phyloP scores from a whole-genome alignment of 2,113 vertebrate genomes.

The Noturus placidus region DNA sequence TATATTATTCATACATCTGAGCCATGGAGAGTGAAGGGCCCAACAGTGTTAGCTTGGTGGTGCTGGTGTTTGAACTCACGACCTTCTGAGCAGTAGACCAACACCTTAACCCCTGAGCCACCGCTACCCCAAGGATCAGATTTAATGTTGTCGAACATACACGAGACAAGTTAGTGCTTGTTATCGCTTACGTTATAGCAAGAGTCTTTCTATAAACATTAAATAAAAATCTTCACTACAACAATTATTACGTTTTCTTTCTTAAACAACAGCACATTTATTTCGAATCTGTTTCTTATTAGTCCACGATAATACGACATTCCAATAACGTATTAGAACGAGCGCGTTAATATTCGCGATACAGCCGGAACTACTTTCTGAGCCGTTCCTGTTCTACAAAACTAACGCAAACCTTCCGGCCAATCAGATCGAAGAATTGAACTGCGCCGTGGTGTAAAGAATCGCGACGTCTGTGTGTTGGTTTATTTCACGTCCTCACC shows the following conservation, averaged over 20 bases:
- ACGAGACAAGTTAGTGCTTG: neutral
- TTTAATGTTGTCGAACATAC: neutral
- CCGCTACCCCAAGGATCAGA: too few relatives aligned
- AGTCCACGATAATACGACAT: too few relatives aligned
- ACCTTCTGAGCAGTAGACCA: too few relatives aligned
- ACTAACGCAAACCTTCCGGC: neutral
- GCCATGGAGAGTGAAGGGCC: too few relatives aligned
- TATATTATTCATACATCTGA: too few relatives aligned
- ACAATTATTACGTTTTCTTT: neutral
- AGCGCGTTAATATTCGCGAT: too few relatives aligned
- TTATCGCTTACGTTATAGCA: neutral
- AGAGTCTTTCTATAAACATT: neutral
- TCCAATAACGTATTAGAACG: too few relatives aligned
- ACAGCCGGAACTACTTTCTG: neutral
- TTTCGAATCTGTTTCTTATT: neutral
- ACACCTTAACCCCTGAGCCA: too few relatives aligned
- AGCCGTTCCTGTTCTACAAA: neutral
- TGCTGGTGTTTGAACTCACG: too few relatives aligned
- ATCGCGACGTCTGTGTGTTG: neutral
- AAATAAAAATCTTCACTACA: neutral
- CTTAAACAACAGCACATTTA: neutral
- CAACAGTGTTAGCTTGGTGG: too few relatives aligned
- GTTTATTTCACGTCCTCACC: neutral
- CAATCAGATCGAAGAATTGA: neutral
- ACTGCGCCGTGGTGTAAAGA: neutral